A percentile compares a stretch with the other conserved stretches of the same genome.
phyloP scores from a whole-genome alignment of 2,797 vertebrate species.

The Ctenopoma kingsleyae region DNA sequence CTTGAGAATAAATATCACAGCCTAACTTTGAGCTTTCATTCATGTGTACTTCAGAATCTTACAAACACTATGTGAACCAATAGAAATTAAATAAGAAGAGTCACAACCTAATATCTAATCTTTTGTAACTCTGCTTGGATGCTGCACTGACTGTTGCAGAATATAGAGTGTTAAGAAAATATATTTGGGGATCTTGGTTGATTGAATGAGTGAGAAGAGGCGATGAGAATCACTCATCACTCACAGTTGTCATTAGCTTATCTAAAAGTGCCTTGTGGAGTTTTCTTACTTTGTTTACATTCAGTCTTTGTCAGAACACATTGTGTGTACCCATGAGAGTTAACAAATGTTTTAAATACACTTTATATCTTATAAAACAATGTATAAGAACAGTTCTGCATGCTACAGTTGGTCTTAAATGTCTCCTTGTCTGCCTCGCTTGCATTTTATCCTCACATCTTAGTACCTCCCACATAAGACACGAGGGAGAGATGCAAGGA shows the following conservation, averaged over 20 bases:
- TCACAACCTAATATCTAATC: not conserved
- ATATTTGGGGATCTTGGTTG: not conserved
- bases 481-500: not conserved
- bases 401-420: not conserved
- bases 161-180: not conserved
- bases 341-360: not conserved
- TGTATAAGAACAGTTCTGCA: not conserved
- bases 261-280: not conserved
- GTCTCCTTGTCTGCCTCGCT: not conserved
- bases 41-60: not conserved
- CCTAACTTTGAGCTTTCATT: not conserved
- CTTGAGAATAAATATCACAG: not conserved
- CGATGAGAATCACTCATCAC: not conserved
- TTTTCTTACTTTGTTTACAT: not conserved
- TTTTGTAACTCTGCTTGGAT: not conserved
- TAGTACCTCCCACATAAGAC: not conserved
- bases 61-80: not conserved
- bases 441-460: not conserved
- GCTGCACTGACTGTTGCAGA: not conserved
- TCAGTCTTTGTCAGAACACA: not conserved
- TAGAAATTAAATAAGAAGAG: not conserved
- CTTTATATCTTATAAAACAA: not conserved
- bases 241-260: not conserved
- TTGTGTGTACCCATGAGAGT: not conserved
- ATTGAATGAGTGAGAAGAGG: not conserved